Base-by-base conservation (phyloP, 2,888 invertebrate species). In the Macrostomum cliftonense region DNA sequence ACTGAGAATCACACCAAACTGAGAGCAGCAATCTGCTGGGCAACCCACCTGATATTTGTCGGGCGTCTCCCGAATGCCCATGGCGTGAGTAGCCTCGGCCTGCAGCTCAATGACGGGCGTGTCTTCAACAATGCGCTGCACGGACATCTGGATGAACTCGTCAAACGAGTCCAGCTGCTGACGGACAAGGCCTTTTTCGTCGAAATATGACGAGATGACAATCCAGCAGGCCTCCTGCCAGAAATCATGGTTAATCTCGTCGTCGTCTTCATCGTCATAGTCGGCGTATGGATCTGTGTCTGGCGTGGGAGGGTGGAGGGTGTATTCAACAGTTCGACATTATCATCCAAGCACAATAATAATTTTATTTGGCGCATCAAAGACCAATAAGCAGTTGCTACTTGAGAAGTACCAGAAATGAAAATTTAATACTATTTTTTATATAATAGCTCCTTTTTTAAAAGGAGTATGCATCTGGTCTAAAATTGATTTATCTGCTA, bases 161-260 rank as follows among this genome's bases (percentile, higher is more conserved):
- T 97, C 95, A 65, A 97, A 97, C 63, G 93, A 95, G 70, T 99
- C 97, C 58, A 99, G 75, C 68, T 99, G 97, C 68, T 99, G 97
- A 46, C 97, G 79, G 42, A 99, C 97, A 56, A 99, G 77, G 70
- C 97, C 97, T 72, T 99, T 99, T 70, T 99, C 99, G 67, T 99
- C 97, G 67, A 99, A 99, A 72, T 97, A 99, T 0, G 97, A 89
- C 67, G 93, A 93, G 65, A 99, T 99, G 53, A 99, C 95, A 64
- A 97, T 93, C 97, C 97, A 99, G 64, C 97, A 97, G 42, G 97
- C 97, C 75, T 95, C 95, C 72, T 97, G 95, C 97, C 97, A 99
- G 56, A 95, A 74, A 67, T 97, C 95, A 7, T 89, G 82, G 37
- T 89, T 87, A 62, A 97, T 91, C 73, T 97, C 95, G 70, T 88